phyloP scores from a whole-genome alignment of 2,888 invertebrate genomes.

The Holacanthella duospinosa region DNA sequence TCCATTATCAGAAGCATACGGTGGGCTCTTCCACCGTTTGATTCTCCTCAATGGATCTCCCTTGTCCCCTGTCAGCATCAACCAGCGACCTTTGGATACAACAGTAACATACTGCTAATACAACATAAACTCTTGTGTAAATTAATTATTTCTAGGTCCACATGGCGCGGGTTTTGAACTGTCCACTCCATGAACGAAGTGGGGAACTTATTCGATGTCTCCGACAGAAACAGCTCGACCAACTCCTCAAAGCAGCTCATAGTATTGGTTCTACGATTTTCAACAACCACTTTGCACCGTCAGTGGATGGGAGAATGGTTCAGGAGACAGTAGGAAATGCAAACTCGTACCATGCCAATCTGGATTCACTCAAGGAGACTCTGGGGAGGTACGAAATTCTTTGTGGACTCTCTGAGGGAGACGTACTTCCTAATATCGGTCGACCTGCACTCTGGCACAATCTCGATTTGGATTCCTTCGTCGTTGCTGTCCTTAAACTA shows the following conservation, averaged over 20 bases:
- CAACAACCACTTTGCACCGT: constrained; percentile 30
- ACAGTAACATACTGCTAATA: constrained; percentile 22
- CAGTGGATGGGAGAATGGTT: constrained; percentile 29
- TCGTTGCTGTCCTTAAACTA: constrained; percentile 32
- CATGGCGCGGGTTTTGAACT: constrained; percentile 28
- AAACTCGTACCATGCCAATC: not conserved
- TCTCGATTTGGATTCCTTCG: constrained; percentile 30
- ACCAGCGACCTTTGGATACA: constrained; percentile 31
- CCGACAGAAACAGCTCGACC: constrained; percentile 21
- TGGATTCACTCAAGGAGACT: constrained; percentile 16
- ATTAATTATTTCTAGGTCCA: constrained; percentile 21
- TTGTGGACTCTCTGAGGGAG: constrained; percentile 32
- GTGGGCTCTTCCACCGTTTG: constrained; percentile 35
- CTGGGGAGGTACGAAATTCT: constrained; percentile 32
- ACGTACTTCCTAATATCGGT: constrained; percentile 24
- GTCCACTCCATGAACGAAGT: constrained; percentile 26
- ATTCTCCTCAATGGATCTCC: constrained; percentile 36
- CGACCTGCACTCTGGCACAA: constrained; percentile 20
- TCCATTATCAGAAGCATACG: constrained; percentile 35
- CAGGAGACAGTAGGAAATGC: constrained; percentile 23
- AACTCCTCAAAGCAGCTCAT: constrained; percentile 27
- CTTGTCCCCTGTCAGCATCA: constrained; percentile 33
- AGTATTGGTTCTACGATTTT: constrained; percentile 29
- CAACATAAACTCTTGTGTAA: not conserved
- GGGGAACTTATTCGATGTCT: constrained; percentile 30